Evolutionary conservation across 2,797 vertebrate species (phyloP), one percentile per base, ranked within the genome.

Genomic region (Dicrostonyx torquatus): DNA sequence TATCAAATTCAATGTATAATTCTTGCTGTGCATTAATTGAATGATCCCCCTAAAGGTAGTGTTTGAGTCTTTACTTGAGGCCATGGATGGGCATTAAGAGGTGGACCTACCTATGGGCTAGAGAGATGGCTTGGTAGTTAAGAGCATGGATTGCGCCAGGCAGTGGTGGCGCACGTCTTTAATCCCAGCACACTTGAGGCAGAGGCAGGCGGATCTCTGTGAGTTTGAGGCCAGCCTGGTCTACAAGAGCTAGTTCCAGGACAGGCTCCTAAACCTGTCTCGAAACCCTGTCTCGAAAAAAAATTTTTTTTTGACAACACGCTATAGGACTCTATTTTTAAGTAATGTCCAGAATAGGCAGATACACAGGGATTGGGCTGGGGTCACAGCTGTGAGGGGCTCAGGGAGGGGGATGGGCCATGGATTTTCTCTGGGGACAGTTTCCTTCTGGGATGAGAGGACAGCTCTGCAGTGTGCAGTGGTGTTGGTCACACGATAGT

Each of bases 1-100:
- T 90, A 86, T 31, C 62, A 85, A 88, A 82, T 64, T 78, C 77
- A 75, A 6, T 73, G 11, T 89, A n/a, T 94, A 50, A 78, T 91
- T 91, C 85, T 94, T 96, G 37, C 15, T 45, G 8, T 92, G 8
- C 62, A 34, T 95, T 96, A 79, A 53, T 66, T 94, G 80, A 13
- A 45, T 64, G 58, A 76, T 93, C 14, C 43, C 15, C 86, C 8
- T 88, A 88, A 91, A 91, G 48, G n/a, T 82, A 77, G 34, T 91
- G 6, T 93, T 95, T 97, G 50, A 89, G 20, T 89, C 45, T 87
- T 95, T 90, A 62, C 24, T 86, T 95, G 10, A 94, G n/a, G 68
- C 70, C 34, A 31, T 91, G 88, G 26, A 87, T 91, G 55, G 70
- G 15, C 26, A 91, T 80, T 92, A 90, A 88, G n/a, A 75, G 53